A percentile compares a stretch with the other conserved stretches of the same genome.
Evolutionary conservation across 2,888 invertebrate species (phyloP).

Genomic region (Buathra laborator): DNA sequence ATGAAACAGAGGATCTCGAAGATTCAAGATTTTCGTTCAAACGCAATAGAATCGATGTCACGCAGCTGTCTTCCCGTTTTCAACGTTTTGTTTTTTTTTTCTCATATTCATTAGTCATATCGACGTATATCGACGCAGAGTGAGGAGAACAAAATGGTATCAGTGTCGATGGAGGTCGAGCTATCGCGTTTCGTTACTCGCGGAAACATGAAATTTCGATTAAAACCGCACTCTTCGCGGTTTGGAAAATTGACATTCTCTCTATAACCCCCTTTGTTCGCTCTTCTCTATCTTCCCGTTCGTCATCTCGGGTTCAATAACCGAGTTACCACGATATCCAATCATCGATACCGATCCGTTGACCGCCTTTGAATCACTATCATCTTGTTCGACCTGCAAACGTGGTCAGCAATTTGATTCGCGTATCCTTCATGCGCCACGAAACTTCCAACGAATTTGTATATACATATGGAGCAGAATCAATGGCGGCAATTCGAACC

Average conservation of each 20-base stretch:
- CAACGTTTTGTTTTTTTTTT: slow-evolving; percentile 2
- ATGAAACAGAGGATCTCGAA: not conserved
- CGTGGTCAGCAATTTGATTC: slow-evolving; percentile 28
- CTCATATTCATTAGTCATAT: slow-evolving; percentile 55
- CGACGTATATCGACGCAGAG: slow-evolving; percentile 25
- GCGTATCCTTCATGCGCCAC: not conserved
- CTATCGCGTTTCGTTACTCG: slow-evolving; percentile 58
- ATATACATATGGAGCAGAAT: not conserved
- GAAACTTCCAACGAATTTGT: not conserved
- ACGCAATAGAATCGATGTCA: slow-evolving; percentile 43
- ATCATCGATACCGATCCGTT: slow-evolving; percentile 41
- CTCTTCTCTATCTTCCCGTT: slow-evolving; percentile 21
- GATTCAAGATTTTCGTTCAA: slow-evolving; percentile 13
- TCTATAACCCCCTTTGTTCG: not conserved
- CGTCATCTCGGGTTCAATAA: slow-evolving; percentile 58
- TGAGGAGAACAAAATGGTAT: slow-evolving; percentile 38
- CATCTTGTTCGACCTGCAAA: slow-evolving; percentile 33
- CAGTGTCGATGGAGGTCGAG: slow-evolving; percentile 56
- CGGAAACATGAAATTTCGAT: slow-evolving; percentile 75
- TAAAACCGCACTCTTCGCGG: slow-evolving; percentile 67
- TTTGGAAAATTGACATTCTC: slow-evolving; percentile 67
- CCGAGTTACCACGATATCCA: slow-evolving; percentile 66
- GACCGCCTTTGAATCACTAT: slow-evolving; percentile 54
- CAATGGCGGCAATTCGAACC: not conserved
- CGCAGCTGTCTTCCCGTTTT: slow-evolving; percentile 6